Evolutionary conservation across 2,797 vertebrate genomes (phyloP), one percentile per base, ranked within the genome.

Genomic region (Sebastes oblongus): DNA sequence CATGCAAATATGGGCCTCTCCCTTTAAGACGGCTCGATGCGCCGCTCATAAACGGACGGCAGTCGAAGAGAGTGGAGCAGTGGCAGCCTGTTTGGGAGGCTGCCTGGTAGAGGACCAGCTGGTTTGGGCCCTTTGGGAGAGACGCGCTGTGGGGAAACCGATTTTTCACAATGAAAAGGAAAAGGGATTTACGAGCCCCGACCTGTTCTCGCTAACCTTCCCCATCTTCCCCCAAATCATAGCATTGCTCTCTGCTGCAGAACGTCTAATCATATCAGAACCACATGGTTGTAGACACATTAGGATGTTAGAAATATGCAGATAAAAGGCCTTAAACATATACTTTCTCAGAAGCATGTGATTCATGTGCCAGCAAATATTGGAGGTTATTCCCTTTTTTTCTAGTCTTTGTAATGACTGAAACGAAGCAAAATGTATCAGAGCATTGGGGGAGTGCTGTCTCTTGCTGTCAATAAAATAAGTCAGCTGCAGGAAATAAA

Each of bases 141-240:
- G 75, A 89, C 75, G 16, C 77, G 6, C 88, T 83, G 76, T 72
- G 65, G 89, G 91, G 86, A 90, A 92, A 89, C 75, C 29, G 71
- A 77, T 85, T 94, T 60, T 95, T 94, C 94, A 94, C 94, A 87
- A 90, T 88, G 85, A 92, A 93, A 92, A 90, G 90, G 92, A 91
- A 93, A 91, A 88, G 76, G 89, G 88, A 87, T 95, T 95, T 95
- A 95, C 88, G 34, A 93, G 94, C 75, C 80, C 86, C 93, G 94
- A 95, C 92, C 93, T 95, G 93, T 90, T 91, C 88, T 87, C 36
- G 72, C 90, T 88, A 82, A 82, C 90, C 90, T 91, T 89, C 91
- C 87, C 85, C 83, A 82, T 89, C 84, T 81, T 90, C 87, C 72
- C 46, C 80, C 81, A 90, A 93, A 93, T 94, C 94, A 91, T 89